Base-by-base conservation (phyloP, 1,140 invertebrate genomes). In the Drosophila lowei region DNA sequence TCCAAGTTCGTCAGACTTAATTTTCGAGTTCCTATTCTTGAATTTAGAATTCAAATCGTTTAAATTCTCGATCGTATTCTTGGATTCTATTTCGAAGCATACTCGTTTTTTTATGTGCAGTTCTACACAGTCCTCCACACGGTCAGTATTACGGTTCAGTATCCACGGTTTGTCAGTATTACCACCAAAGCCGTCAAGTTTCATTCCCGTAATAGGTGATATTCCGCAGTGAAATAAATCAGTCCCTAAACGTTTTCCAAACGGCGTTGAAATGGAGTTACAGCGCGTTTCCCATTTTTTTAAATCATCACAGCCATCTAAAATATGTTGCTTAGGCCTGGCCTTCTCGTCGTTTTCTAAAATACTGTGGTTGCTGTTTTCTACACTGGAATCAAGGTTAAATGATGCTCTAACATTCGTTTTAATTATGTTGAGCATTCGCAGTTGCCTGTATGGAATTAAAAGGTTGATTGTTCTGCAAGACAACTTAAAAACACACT, bases 301-400 rank as follows among this genome's bases (percentile, higher is more conserved):
- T 0, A 38, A 21, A 5, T 11, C 8, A 25, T 53, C 38, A 2
- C 2, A 15, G n/a, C 9, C 1, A 15, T 53, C 43, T 15, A 50
- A 16, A 1, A 38, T 13, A 42, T 59, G 28, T 9, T 46, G 7
- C 6, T 30, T 65, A 46, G 7, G 13, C 2, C 15, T 8, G 11
- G 30, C 28, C 11, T 21, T 6, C 21, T 68, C 50, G 1, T 6
- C 30, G 15, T 38, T 13, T 42, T 43, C 38, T n/a, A 47, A 15
- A 13, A 76, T 38, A 16, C 53, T 49, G 1, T 25, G 18, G 7
- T 55, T 83, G 55, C 72, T 86, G 15, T 90, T 91, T 52, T 91
- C 90, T 6, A 91, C 70, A 53, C 90, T 91, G 0, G 81, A 88
- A 28, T 91, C 89, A 23, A 79, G 67, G 34, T 91, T 91, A 11